Conservation (phyloP, 2,113 vertebrate species). For the Herpetotheres cachinnans region DNA sequence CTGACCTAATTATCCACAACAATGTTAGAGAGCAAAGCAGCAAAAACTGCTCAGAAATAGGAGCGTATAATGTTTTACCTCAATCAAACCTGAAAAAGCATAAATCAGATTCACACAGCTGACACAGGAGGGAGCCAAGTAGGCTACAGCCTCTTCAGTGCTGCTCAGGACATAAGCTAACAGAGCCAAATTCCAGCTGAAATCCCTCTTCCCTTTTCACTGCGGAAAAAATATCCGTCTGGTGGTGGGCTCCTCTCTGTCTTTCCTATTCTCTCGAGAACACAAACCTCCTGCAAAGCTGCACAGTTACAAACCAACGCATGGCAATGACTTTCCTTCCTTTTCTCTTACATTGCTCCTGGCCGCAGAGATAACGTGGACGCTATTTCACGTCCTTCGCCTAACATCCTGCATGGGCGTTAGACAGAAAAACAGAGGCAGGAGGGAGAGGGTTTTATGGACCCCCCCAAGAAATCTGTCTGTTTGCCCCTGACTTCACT, state of each 20-base stretch:
- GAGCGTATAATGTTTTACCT: background rate
- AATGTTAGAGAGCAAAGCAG: background rate
- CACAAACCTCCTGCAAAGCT: background rate
- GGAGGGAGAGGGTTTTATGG: background rate
- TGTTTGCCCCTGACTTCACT: background rate
- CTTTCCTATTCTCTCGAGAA: background rate
- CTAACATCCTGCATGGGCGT: background rate
- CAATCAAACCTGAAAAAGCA: background rate
- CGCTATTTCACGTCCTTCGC: accelerated
- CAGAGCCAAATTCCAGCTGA: background rate
- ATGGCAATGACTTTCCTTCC: too few species aligned
- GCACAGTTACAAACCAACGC: background rate
- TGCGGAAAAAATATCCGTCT: background rate
- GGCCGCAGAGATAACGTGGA: background rate
- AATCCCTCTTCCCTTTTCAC: background rate
- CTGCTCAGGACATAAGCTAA: background rate
- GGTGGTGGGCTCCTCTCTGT: background rate
- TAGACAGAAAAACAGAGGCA: background rate
- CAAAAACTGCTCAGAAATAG: background rate
- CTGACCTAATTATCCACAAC: background rate
- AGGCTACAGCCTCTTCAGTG: background rate
- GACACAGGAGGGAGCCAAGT: background rate
- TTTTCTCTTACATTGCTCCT: background rate
- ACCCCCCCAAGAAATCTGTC: background rate
- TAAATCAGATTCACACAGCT: background rate